A percentile compares a stretch with the other conserved stretches of the same genome.
Evolutionary conservation across 2,113 vertebrate species (phyloP).

Genomic region (Plecotus auritus): DNA sequence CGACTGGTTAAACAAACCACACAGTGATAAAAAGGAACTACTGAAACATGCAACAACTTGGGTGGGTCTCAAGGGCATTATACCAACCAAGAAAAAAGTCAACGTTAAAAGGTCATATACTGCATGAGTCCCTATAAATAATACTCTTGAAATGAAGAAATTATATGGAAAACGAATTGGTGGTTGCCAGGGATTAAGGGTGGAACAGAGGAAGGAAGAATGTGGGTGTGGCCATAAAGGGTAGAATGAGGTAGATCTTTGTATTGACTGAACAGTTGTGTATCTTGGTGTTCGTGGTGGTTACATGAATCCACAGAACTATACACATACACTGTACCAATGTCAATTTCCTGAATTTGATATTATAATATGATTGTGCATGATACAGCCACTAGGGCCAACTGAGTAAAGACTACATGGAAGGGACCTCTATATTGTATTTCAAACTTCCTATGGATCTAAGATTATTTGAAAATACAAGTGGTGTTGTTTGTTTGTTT

Average conservation of each 20-base stretch:
- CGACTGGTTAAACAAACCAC: neutral
- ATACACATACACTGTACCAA: neutral
- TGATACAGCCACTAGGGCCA: neutral
- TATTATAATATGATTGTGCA: neutral
- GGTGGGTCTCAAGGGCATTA: neutral
- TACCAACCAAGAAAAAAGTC: neutral
- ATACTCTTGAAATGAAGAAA: neutral
- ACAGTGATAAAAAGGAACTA: neutral
- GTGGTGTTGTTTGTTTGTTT: neutral
- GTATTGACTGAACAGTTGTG: neutral
- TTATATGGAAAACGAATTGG: neutral
- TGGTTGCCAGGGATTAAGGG: neutral
- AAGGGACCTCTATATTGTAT: neutral
- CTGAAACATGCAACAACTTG: neutral
- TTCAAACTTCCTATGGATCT: neutral
- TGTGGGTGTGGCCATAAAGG: neutral
- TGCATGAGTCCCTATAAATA: neutral
- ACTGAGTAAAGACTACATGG: neutral
- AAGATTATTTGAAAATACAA: neutral
- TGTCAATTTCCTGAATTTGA: neutral
- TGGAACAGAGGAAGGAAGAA: too few species aligned
- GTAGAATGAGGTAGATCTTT: neutral
- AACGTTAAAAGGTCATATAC: neutral
- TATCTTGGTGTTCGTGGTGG: neutral
- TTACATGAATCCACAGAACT: neutral